Evolutionary conservation across 2,797 vertebrate species (phyloP), one percentile per base, ranked within the genome.

Genomic region (Characodon lateralis): DNA sequence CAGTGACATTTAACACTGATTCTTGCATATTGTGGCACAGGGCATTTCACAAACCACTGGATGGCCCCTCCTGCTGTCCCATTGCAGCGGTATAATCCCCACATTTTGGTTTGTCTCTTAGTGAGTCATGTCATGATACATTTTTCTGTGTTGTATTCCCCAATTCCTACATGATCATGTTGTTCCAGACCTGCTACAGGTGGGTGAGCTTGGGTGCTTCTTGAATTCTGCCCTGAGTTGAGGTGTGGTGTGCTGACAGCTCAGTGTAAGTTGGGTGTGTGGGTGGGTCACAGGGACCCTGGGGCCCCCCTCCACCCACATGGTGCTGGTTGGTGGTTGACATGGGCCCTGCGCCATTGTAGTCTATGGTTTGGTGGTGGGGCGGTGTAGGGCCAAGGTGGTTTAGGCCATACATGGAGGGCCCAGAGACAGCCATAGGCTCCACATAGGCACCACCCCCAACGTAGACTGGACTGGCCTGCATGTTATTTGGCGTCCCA

Each of bases 141-240:
- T 77, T 76, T 35, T 84, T 89, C 58, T 81, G 58, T 78, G 80
- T 85, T 22, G 55, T 91, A 81, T 84, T 89, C 87, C 84, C 85
- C 86, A 89, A 31, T 77, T 88, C 84, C 87, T 83, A 90, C 74
- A 71, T 85, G 74, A 72, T 79, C 80, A 84, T 88, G 81, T 85
- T 89, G 84, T 83, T 87, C 91, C 94, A 93, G 92, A 94, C 92
- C 94, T 94, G 94, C 97, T 98, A 99, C 98, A 99, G 97, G 95
- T 99, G 98, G 92, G 98, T 99, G 95, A 99, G 94, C 94, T 99
- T 99, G 96, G 98, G 98, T 91, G 97, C 98, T 96, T 99, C 98
- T 95, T 99, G 98, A 96, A 99, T 98, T 97, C 98, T 97, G 97
- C 98, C 98, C 97, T 98, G 98, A 98, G 98, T 92, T 53, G 93